phyloP scores from a whole-genome alignment of 1,140 invertebrate genomes.

The Tetramorium alpestre region DNA sequence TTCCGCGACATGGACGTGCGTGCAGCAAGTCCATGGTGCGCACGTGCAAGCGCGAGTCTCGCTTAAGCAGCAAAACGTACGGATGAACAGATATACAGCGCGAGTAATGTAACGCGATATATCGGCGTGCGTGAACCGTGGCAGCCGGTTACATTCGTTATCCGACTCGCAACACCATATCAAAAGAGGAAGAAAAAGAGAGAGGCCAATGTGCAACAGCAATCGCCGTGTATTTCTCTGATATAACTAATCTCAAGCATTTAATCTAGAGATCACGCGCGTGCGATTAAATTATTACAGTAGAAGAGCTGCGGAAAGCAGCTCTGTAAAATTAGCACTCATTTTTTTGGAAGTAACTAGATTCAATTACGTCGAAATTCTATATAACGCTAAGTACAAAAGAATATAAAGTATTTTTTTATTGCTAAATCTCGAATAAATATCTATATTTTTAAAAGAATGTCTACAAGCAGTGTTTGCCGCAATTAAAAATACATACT shows the following conservation, averaged over 20 bases:
- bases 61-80: conserved; percentile 25
- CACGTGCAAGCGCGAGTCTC: neutral
- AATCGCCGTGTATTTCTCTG: neutral
- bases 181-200: neutral
- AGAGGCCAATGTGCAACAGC: neutral
- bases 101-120: conserved; percentile 56
- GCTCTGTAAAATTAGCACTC: neutral
- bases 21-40: neutral
- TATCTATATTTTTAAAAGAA: neutral
- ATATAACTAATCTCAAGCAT: neutral
- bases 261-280: neutral
- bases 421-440: neutral
- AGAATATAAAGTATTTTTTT: neutral
- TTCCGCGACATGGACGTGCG: conserved; percentile 1
- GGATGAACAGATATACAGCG: conserved; percentile 14
- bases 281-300: neutral
- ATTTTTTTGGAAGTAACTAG: neutral
- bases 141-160: conserved; percentile 27
- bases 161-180: conserved; percentile 1
- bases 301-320: neutral
- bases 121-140: conserved; percentile 13
- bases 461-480: neutral
- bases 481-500: neutral
- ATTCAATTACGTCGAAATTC: neutral
- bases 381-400: neutral